phyloP scores from a whole-genome alignment of 2,113 vertebrate genomes.

The Semnornis frantzii region DNA sequence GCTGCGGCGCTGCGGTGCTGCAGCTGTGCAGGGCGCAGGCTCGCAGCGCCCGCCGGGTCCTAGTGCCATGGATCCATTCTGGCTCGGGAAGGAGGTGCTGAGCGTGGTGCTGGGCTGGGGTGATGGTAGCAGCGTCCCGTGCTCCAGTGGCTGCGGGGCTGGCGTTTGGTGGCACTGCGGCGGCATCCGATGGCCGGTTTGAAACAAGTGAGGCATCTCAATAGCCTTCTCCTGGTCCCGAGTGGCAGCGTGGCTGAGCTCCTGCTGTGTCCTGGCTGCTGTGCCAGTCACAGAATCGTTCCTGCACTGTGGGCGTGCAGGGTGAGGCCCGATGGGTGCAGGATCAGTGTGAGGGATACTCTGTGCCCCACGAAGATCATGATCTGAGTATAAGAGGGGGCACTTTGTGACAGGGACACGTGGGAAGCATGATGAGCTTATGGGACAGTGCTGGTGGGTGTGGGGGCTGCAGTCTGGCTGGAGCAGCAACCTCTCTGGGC shows the following conservation, averaged over 20 bases:
- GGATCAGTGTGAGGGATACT: not conserved
- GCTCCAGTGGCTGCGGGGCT: not conserved
- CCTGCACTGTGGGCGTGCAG: not conserved
- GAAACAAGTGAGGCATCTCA: too few species aligned
- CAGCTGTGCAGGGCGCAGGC: conserved; percentile 70
- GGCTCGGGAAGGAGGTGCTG: not conserved
- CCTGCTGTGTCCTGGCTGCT: too few species aligned
- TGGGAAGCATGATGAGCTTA: fast-evolving
- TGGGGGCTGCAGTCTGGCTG: not conserved
- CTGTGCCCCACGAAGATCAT: not conserved
- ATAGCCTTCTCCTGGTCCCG: not conserved
- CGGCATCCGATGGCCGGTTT: fast-evolving
- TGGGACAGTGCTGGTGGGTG: not conserved
- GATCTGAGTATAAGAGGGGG: not conserved
- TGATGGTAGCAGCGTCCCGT: not conserved
- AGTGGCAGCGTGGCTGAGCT: not conserved
- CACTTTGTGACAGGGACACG: fast-evolving
- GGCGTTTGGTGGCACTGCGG: fast-evolving
- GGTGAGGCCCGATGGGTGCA: not conserved
- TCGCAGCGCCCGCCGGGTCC: conserved; percentile 59
- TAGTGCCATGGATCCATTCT: conserved; percentile 48
- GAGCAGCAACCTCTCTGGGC: not conserved
- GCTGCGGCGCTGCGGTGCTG: conserved; percentile 33
- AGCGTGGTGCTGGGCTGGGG: fast-evolving
- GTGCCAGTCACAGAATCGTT: too few species aligned